A percentile compares a stretch with the other conserved stretches of the same genome.
phyloP scores from a whole-genome alignment of 1,140 invertebrate species.

The Lepidostoma basale region DNA sequence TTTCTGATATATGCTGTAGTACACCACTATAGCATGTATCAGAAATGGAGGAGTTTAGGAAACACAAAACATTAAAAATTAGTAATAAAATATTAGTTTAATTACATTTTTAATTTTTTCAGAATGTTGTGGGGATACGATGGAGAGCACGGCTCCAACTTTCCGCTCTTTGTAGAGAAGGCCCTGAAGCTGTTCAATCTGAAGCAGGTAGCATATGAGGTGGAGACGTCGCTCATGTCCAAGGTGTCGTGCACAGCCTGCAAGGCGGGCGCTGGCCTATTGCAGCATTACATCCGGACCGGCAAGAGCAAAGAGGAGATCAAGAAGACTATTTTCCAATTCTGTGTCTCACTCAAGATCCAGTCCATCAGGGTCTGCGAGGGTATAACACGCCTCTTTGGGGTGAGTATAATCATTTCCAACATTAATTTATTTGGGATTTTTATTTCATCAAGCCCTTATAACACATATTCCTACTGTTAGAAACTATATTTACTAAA shows the following conservation, averaged over 20 bases:
- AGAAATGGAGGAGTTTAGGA: no score
- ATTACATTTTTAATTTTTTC: no score
- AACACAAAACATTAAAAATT: no score
- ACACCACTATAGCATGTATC: no score
- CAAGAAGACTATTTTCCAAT: slow-evolving; percentile 82
- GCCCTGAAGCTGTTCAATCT: slow-evolving; percentile 80
- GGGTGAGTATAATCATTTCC: no score
- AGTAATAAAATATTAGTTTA: no score
- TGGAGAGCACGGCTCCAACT: slow-evolving; percentile 68
- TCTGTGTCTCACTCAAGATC: slow-evolving; percentile 84
- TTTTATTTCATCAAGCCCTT: background rate
- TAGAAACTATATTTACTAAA: no score
- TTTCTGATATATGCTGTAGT: no score
- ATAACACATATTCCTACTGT: background rate
- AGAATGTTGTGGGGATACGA: slow-evolving; percentile 75
- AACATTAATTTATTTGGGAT: slow-evolving; percentile 25
- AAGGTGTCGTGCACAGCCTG: slow-evolving; percentile 90
- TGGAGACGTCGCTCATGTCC: slow-evolving; percentile 89
- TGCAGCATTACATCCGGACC: slow-evolving; percentile 83
- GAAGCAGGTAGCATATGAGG: slow-evolving; percentile 77
- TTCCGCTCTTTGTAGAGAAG: slow-evolving; percentile 81
- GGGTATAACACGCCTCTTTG: slow-evolving; percentile 83
- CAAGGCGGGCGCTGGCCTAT: slow-evolving; percentile 82
- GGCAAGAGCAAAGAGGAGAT: slow-evolving; percentile 86
- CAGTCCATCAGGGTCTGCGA: slow-evolving; percentile 85